phyloP scores from a whole-genome alignment of 1,140 invertebrate species.

The Microvelia longipes region DNA sequence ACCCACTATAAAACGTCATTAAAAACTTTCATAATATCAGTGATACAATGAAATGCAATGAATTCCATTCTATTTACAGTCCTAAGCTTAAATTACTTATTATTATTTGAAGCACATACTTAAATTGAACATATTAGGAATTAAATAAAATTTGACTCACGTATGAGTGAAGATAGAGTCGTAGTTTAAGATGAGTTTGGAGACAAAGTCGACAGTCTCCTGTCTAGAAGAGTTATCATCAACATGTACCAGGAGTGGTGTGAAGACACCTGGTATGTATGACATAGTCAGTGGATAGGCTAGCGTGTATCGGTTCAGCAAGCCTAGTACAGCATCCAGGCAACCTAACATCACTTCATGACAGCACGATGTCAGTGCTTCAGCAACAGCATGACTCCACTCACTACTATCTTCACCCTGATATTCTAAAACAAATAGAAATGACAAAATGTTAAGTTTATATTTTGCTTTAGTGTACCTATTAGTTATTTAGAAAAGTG shows the following conservation, averaged over 20 bases:
- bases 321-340: conserved; percentile 32
- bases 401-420: conserved; percentile 10
- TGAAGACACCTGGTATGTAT: conserved; percentile 16
- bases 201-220: conserved; percentile 10
- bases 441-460: background rate
- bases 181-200: conserved; percentile 15
- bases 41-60: too few species aligned
- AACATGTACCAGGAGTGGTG: conserved; percentile 14
- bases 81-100: too few species aligned
- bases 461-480: background rate
- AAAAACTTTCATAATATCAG: too few species aligned
- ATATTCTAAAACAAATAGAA: conserved; percentile 14
- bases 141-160: too few species aligned
- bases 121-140: too few species aligned
- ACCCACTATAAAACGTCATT: too few species aligned
- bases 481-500: too few species aligned
- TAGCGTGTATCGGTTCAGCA: conserved; percentile 30
- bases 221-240: conserved; percentile 10
- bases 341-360: conserved; percentile 25
- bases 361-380: conserved; percentile 27
- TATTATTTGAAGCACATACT: too few species aligned
- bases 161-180: conserved; percentile 17
- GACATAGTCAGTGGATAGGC: conserved; percentile 5
- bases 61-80: too few species aligned
- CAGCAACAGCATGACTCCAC: conserved; percentile 12